Evolutionary conservation across 53 echinoderm and acorn worm genomes (phyloP).

Genomic region (Henricia sp.): DNA sequence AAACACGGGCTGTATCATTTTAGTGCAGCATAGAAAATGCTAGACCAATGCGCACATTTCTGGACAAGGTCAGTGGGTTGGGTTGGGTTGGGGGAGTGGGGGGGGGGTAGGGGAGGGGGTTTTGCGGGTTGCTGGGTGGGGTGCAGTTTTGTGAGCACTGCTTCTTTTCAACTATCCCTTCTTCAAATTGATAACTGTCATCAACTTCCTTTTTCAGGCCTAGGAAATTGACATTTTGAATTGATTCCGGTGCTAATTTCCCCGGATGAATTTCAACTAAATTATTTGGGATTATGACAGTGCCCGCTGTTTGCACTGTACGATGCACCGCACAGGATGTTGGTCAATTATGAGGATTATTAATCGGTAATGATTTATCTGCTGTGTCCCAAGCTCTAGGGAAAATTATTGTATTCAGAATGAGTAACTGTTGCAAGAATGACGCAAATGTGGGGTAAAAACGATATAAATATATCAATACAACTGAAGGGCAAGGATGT

Average conservation of each 20-base stretch:
- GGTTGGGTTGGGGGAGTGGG: not conserved
- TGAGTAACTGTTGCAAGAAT: not conserved
- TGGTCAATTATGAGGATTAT: not conserved
- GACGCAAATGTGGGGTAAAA: too few species aligned
- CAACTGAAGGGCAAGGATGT: too few species aligned
- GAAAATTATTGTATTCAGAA: too few species aligned
- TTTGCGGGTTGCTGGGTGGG: too few species aligned
- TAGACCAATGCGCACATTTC: not conserved
- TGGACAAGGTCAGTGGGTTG: not conserved
- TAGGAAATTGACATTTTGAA: not conserved
- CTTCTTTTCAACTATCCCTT: not conserved
- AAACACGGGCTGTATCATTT: too few species aligned
- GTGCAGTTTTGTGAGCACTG: not conserved
- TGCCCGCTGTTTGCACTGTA: not conserved
- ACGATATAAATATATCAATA: too few species aligned
- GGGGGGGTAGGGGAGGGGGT: not conserved
- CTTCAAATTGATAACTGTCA: not conserved
- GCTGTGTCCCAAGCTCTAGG: too few species aligned
- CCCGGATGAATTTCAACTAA: not conserved
- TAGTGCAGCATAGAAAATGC: too few species aligned
- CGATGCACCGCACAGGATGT: not conserved
- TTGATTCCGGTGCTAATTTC: too few species aligned
- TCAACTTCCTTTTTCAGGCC: not conserved
- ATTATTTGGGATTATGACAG: not conserved
- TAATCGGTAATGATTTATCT: not conserved